Evolutionary conservation across 2,113 vertebrate genomes (phyloP), one percentile per base, ranked within the genome.

Genomic region (Notarius quadriscutis): DNA sequence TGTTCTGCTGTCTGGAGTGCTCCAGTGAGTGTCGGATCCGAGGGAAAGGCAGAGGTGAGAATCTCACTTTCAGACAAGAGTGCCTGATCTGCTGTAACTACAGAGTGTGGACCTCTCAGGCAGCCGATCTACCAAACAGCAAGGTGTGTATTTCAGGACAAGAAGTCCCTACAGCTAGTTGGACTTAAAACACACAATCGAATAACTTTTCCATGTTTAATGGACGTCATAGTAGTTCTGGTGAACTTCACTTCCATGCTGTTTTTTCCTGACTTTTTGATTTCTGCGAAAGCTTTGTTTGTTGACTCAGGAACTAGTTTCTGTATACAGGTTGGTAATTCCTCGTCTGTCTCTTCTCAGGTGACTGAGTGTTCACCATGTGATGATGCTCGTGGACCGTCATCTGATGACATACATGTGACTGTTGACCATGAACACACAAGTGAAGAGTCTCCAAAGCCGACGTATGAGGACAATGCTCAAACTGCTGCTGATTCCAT

Each of bases 1-100:
- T 86, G 85, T 86, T 51, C 63, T 77, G 63, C 62, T 86, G 85
- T 48, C 30, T 86, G 77, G 85, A 86, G 34, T 86, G 85, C 62
- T 86, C 85, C 48, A 65, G 50, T 41, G 75, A 86, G n/a, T 86
- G 85, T 27, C 62, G 50, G 1, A 78, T 80, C 18, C 50, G 30
- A 20, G 85, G 60, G 34, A 86, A 57, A 48, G 85, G 77, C 25
- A 81, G 57, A 71, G 85, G 51, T 57, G 77, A 30, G 30, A 58
- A 27, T 58, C 77, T 81, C 15, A 41, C 63, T 11, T 65, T 86
- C 62, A 65, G 62, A 79, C 77, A 86, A 55, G 85, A 81, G 27
- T 86, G 85, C 17, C 75, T 86, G 75, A 55, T 57, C 60, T 86
- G 75, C 85, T 80, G 11, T 55, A 80, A 41, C 77, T 80, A 60